phyloP scores from a whole-genome alignment of 2,888 invertebrate genomes.

The Hirtodrosophila confusa region DNA sequence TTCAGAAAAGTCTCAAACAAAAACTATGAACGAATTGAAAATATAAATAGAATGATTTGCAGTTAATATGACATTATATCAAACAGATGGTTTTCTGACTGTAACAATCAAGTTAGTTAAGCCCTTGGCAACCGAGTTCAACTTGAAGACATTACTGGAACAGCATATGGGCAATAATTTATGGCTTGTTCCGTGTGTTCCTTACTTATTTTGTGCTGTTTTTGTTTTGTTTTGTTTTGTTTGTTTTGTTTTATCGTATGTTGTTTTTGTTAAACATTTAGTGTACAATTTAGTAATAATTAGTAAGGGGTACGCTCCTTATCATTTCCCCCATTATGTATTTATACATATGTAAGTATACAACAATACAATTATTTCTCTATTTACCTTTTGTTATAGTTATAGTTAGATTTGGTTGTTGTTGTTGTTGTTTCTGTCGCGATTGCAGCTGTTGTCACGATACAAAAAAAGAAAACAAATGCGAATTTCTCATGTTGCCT shows the following conservation, averaged over 20 bases:
- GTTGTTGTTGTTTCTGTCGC: slow-evolving; percentile 29
- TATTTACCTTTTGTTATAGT: slow-evolving; percentile 27
- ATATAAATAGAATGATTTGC: neutral
- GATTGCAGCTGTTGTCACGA: slow-evolving; percentile 26
- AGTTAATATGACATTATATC: too few relatives aligned
- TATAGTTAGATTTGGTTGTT: slow-evolving; percentile 52
- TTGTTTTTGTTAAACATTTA: slow-evolving; percentile 47
- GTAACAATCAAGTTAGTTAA: neutral
- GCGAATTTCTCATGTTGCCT: slow-evolving; percentile 51
- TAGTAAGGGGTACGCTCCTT: slow-evolving; percentile 37
- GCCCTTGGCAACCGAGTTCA: slow-evolving; percentile 3
- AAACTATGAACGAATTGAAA: neutral
- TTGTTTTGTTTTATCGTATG: neutral
- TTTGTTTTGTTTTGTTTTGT: too few relatives aligned
- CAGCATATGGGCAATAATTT: slow-evolving; percentile 18
- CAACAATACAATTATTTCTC: slow-evolving; percentile 53
- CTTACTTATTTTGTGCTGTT: slow-evolving; percentile 19
- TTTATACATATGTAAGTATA: slow-evolving; percentile 31
- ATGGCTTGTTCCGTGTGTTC: slow-evolving; percentile 19
- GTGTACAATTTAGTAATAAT: slow-evolving; percentile 64
- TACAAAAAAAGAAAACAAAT: slow-evolving; percentile 60
- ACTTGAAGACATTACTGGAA: slow-evolving; percentile 2
- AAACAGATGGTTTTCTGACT: too few relatives aligned
- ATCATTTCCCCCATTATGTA: slow-evolving; percentile 16
- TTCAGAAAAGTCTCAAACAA: too few relatives aligned